A percentile compares a stretch with the other conserved stretches of the same genome.
These are phyloP conservation scores for Psammodynastes pulverulentus DNA, from an alignment of 2,113 vertebrate genomes.

Conservation along the genomic window DNA sequence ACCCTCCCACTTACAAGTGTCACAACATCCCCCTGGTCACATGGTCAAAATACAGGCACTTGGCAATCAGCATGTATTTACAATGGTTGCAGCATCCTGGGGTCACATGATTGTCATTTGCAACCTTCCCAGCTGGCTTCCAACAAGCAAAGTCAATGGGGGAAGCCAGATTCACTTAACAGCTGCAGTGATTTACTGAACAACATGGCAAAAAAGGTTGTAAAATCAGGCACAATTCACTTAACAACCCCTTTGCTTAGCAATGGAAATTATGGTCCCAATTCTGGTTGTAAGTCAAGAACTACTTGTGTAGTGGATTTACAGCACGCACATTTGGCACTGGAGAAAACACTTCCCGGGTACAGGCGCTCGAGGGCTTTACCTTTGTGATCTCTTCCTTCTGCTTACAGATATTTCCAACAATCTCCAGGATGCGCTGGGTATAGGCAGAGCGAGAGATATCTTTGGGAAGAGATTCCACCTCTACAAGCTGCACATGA, in stretches of 20 bases:
- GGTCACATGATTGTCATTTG: background rate
- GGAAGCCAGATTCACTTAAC: background rate
- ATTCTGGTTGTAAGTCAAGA: background rate
- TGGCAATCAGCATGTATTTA: background rate
- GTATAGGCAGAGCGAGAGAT: constrained; percentile 86
- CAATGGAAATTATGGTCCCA: background rate
- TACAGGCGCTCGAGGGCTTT: background rate
- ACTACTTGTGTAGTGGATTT: background rate
- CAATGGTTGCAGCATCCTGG: background rate
- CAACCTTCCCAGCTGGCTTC: background rate
- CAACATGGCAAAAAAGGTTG: background rate
- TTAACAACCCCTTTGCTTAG: background rate
- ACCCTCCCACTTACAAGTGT: background rate
- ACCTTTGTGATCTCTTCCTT: constrained; percentile 94
- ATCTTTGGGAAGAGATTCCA: constrained; percentile 81
- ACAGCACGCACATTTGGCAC: background rate
- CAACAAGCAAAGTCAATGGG: background rate
- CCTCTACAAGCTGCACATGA: constrained; percentile 73
- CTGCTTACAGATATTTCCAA: constrained; percentile 89
- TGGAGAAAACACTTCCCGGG: background rate
- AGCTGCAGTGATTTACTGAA: background rate
- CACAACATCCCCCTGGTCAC: background rate
- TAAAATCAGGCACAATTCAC: background rate
- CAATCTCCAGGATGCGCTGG: constrained; percentile 88
- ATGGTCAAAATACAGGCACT: background rate